Base-by-base conservation (phyloP, 2,113 vertebrate species). In the Scolopax mira region DNA sequence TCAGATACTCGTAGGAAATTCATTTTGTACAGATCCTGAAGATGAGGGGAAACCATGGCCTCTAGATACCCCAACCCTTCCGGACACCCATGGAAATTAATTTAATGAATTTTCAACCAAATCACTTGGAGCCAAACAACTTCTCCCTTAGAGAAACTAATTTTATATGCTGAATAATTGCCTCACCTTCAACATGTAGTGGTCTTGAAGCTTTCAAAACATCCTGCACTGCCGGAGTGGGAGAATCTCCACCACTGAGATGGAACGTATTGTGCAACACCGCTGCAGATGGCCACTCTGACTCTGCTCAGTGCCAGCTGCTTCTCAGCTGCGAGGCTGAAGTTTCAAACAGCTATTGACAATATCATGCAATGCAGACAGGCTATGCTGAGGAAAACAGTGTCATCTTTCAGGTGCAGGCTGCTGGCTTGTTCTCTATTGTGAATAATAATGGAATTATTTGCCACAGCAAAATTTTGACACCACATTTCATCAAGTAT, bases 1-100 rank as follows among this genome's bases (percentile, higher is more conserved):
- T 94, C 79, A 73, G n/a, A 71, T 85, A 79, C 90, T 94, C 35
- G 4, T 72, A 90, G 73, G 57, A 87, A 94, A 96, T 91, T 93
- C 30, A 94, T 71, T 82, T 89, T 92, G 24, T 72, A 67, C n/a
- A 92, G 52, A 77, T 78, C 61, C 70, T 66, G 87, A 90, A 96
- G 77, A 31, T 85, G 46, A 93, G 62, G 52, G 88, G 51, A 93
- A 96, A 88, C 10, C 33, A 35, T 17, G 54, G n/a, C 77, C 64
- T 81, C 80, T 77, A 30, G 65, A 74, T 72, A 90, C 28, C 62
- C 44, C 73, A 95, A 70, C 22, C 33, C 73, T 82, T 71, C 89
- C 58, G 71, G 54, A 90, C 5, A 78, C 33, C 39, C 30, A 54
- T 55, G 58, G 89, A 92, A 89, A 92, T 81, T 71, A 83, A 72